Conservation (phyloP, 2,888 invertebrate species). For the Caenorhabditis sp. region DNA sequence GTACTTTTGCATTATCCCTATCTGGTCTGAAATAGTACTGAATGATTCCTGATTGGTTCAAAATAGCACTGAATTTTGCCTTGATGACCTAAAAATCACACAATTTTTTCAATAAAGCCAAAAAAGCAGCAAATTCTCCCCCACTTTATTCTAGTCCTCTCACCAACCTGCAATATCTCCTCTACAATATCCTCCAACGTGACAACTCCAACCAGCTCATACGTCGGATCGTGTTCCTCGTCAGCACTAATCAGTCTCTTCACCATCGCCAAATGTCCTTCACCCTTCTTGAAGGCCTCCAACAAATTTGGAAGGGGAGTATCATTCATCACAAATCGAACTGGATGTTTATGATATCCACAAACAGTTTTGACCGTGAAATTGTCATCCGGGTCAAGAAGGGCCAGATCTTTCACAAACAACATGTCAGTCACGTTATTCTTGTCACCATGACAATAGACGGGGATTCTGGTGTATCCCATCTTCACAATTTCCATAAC, state of each 20-base stretch:
- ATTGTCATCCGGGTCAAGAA: slow-evolving; percentile 97
- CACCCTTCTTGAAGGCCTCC: slow-evolving; percentile 89
- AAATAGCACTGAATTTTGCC: too few species aligned
- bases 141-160: too few species aligned
- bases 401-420: slow-evolving; percentile 93
- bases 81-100: too few species aligned
- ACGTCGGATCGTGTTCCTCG: slow-evolving; percentile 81
- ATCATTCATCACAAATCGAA: slow-evolving; percentile 95
- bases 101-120: too few species aligned
- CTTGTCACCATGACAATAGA: slow-evolving; percentile 75
- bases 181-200: slow-evolving; percentile 77
- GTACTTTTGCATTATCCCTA: too few species aligned
- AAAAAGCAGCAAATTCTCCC: too few species aligned
- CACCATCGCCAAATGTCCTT: slow-evolving; percentile 82
- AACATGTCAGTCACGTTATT: slow-evolving; percentile 74
- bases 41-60: too few species aligned
- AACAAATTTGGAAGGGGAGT: slow-evolving; percentile 92
- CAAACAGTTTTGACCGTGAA: slow-evolving; percentile 75
- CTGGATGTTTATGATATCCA: slow-evolving; percentile 85
- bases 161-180: slow-evolving; percentile 57
- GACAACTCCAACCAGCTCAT: slow-evolving; percentile 90
- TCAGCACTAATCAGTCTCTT: slow-evolving; percentile 84
- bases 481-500: slow-evolving; percentile 92
- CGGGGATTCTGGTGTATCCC: slow-evolving; percentile 83
- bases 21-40: too few species aligned